phyloP scores from a whole-genome alignment of 2,888 invertebrate genomes.

The Macrosiphum euphorbiae region DNA sequence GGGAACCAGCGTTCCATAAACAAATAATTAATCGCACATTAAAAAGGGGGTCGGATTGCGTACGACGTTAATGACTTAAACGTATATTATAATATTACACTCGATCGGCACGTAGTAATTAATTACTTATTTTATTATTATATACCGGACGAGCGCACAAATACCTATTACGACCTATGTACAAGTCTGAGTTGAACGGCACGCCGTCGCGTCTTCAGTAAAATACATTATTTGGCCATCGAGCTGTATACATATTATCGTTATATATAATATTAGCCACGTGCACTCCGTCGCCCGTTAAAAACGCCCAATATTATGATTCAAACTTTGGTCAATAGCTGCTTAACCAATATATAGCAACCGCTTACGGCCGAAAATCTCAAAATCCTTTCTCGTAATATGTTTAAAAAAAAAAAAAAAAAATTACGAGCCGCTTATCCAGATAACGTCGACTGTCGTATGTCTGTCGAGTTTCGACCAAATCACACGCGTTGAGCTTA shows the following conservation, averaged over 20 bases:
- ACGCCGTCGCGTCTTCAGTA: neutral
- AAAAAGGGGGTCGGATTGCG: constrained; percentile 51
- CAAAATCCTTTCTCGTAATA: too few relatives aligned
- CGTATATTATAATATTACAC: neutral
- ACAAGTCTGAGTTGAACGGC: neutral
- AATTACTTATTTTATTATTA: neutral
- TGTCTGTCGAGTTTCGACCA: too few relatives aligned
- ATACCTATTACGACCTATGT: neutral
- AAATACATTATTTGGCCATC: neutral
- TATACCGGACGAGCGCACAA: neutral
- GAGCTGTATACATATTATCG: neutral
- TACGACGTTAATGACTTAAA: neutral
- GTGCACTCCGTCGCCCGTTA: too few relatives aligned
- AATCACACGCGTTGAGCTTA: too few relatives aligned
- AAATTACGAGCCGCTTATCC: too few relatives aligned
- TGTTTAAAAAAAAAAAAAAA: too few relatives aligned
- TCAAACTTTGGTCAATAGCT: too few relatives aligned
- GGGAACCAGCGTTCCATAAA: constrained; percentile 50
- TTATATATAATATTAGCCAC: too few relatives aligned
- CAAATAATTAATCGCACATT: constrained; percentile 61
- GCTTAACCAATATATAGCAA: too few relatives aligned
- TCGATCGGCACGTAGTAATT: neutral
- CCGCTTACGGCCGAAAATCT: too few relatives aligned
- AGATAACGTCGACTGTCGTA: too few relatives aligned
- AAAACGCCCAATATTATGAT: too few relatives aligned